A percentile compares a stretch with the other conserved stretches of the same genome.
phyloP scores from a whole-genome alignment of 2,888 invertebrate genomes.

The Phengaris arion region DNA sequence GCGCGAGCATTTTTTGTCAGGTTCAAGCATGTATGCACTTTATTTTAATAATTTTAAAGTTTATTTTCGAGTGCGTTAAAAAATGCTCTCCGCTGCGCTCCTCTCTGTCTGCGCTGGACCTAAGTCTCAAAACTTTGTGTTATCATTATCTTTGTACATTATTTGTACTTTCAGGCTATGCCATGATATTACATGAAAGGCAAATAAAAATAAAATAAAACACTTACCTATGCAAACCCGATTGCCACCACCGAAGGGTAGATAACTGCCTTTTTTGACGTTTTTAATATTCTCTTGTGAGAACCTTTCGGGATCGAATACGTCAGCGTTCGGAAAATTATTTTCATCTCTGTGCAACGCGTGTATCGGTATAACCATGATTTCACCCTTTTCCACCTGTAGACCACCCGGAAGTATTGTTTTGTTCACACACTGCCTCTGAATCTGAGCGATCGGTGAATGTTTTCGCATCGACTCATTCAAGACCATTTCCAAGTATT shows the following conservation, averaged over 20 bases:
- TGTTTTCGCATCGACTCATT: slow-evolving; percentile 66
- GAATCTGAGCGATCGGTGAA: slow-evolving; percentile 59
- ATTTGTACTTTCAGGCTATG: too few relatives aligned
- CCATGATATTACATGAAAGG: too few relatives aligned
- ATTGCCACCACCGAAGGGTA: slow-evolving; percentile 75
- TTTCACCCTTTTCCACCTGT: slow-evolving; percentile 44
- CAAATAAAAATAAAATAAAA: neutral
- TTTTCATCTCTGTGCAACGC: slow-evolving; percentile 52
- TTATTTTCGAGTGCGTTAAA: too few relatives aligned
- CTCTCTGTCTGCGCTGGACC: too few relatives aligned
- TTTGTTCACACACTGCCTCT: slow-evolving; percentile 50
- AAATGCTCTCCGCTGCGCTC: too few relatives aligned
- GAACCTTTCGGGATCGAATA: slow-evolving; percentile 49
- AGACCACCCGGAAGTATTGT: slow-evolving; percentile 53
- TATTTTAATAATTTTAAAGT: too few relatives aligned
- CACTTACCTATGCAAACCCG: slow-evolving; percentile 71
- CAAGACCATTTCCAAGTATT: slow-evolving; percentile 57
- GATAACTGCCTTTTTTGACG: slow-evolving; percentile 55
- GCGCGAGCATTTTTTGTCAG: too few relatives aligned
- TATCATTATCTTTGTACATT: too few relatives aligned
- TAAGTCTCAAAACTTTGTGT: too few relatives aligned
- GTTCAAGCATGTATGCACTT: too few relatives aligned
- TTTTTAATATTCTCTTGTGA: slow-evolving; percentile 41
- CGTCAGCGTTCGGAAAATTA: slow-evolving; percentile 48
- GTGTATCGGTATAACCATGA: slow-evolving; percentile 40